phyloP scores from a whole-genome alignment of 2,888 invertebrate genomes.

The Opisthograptis luteolata region DNA sequence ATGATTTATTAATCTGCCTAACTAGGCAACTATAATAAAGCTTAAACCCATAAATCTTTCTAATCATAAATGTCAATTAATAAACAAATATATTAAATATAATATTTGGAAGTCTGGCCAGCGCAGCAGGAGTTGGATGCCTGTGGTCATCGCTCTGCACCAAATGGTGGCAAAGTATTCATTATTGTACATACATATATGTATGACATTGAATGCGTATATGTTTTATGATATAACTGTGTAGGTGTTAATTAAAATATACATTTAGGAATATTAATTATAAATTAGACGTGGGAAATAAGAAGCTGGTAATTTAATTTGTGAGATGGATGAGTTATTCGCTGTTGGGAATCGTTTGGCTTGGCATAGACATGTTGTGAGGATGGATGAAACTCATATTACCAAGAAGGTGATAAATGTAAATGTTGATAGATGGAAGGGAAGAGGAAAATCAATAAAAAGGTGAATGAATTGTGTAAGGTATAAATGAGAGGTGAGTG shows the following conservation, averaged over 20 bases:
- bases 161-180: conserved; percentile 45
- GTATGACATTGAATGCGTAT: no score
- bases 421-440: no score
- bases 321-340: conserved; percentile 10
- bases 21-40: conserved; percentile 19
- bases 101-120: conserved; percentile 18
- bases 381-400: no score
- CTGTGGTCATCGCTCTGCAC: conserved; percentile 11
- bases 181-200: conserved; percentile 33
- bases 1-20: conserved; percentile 17
- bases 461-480: no score
- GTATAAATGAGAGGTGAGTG: no score
- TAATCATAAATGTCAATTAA: conserved; percentile 24
- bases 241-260: conserved; percentile 50
- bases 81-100: conserved; percentile 22
- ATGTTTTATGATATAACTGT: conserved; percentile 26
- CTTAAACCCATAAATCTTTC: conserved; percentile 21
- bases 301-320: conserved; percentile 27
- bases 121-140: conserved; percentile 21
- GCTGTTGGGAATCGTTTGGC: no score
- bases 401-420: no score
- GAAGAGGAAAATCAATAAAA: no score
- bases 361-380: no score
- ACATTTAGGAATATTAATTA: conserved; percentile 39
- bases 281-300: conserved; percentile 26